Evolutionary conservation across 2,113 vertebrate species (phyloP).

Genomic region (Onychostoma macrolepis): DNA sequence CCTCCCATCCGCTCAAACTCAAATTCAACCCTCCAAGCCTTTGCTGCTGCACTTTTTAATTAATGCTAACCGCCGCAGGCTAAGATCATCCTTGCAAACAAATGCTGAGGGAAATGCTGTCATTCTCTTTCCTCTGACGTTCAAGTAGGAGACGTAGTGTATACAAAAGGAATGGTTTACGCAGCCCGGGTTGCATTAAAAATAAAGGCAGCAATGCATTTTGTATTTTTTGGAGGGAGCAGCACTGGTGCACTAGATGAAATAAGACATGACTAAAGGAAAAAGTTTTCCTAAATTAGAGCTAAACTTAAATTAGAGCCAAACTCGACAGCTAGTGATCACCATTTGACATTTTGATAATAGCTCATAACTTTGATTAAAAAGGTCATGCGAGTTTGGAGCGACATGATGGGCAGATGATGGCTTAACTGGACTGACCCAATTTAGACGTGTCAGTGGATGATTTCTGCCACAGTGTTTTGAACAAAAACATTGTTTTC

Average conservation of each 20-base stretch:
- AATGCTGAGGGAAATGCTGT: constrained; percentile 34
- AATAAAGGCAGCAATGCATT: background rate
- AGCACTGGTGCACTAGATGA: background rate
- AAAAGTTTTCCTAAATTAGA: background rate
- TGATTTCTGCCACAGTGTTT: background rate
- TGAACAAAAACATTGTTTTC: background rate
- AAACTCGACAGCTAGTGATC: background rate
- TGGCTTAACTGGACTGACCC: background rate
- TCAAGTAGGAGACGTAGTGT: background rate
- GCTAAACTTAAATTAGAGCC: background rate
- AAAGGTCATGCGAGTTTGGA: background rate
- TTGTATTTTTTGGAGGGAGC: too few species aligned
- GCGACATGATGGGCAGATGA: background rate
- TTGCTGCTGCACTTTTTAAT: constrained; percentile 37
- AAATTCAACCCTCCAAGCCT: constrained; percentile 22
- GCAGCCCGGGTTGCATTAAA: background rate
- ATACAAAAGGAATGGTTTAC: background rate
- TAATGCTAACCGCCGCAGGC: constrained; percentile 36
- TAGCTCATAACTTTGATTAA: background rate
- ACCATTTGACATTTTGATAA: background rate
- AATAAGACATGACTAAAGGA: background rate
- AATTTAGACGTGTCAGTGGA: background rate
- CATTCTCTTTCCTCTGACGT: background rate
- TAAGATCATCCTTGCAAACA: constrained; percentile 44
- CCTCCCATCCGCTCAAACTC: constrained; percentile 21